Evolutionary conservation across 2,888 invertebrate genomes (phyloP).

Genomic region (Chaitophorus viminalis): DNA sequence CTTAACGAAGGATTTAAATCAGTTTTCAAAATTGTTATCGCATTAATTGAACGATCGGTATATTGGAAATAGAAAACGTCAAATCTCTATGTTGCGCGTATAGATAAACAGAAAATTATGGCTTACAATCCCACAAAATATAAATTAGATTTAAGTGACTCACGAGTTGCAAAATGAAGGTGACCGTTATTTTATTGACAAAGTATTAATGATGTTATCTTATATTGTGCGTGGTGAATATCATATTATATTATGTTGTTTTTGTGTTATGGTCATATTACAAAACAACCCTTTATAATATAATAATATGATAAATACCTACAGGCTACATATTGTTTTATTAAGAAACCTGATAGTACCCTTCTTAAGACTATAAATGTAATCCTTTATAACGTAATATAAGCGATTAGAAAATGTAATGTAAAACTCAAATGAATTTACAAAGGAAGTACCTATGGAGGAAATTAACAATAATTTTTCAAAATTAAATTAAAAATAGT

Average conservation of each 20-base stretch:
- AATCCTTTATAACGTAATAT: not conserved
- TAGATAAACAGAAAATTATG: no score
- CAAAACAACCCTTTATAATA: slow-evolving; percentile 19
- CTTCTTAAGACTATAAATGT: not conserved
- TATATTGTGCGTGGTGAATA: slow-evolving; percentile 16
- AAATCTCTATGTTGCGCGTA: no score
- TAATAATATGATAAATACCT: no score
- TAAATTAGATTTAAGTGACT: not conserved
- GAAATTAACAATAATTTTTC: not conserved
- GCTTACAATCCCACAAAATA: no score
- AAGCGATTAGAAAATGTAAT: slow-evolving; percentile 7
- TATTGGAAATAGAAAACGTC: no score
- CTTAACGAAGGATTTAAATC: no score
- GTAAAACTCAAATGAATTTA: not conserved
- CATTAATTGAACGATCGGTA: no score
- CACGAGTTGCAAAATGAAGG: not conserved
- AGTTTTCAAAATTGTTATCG: no score
- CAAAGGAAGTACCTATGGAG: not conserved
- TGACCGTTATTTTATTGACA: not conserved
- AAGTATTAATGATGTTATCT: not conserved
- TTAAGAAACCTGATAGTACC: slow-evolving; percentile 29
- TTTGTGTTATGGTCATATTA: slow-evolving; percentile 33
- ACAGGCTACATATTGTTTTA: no score
- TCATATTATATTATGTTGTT: not conserved
- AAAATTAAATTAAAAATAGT: not conserved